Percentiles rank a stretch among this genome's conserved stretches.
Conservation (phyloP, 1,140 invertebrate species). For the Eciton burchellii region DNA sequence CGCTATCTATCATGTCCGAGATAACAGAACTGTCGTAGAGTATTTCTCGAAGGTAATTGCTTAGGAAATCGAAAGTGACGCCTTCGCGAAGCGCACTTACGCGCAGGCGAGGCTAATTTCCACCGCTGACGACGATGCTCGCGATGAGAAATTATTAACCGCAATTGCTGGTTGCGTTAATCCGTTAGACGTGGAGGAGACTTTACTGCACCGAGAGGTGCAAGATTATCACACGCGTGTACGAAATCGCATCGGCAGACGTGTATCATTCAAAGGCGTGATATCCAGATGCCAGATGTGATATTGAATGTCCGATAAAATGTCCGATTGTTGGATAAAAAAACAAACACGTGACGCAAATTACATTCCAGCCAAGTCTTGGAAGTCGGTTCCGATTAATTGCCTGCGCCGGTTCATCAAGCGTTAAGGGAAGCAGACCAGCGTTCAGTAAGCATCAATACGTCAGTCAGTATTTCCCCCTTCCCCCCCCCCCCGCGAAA, state of each 20-base stretch:
- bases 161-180: slow-evolving; percentile 5
- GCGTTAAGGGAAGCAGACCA: background rate
- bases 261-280: too few relatives aligned
- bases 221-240: too few relatives aligned
- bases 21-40: slow-evolving; percentile 73
- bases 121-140: background rate
- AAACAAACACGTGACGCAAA: too few relatives aligned
- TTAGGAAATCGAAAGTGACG: slow-evolving; percentile 69
- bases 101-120: slow-evolving; percentile 37
- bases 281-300: too few relatives aligned
- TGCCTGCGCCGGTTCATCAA: background rate
- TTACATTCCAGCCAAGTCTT: too few relatives aligned
- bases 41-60: slow-evolving; percentile 69
- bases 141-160: slow-evolving; percentile 29
- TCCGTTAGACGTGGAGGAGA: slow-evolving; percentile 12
- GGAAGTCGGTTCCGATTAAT: background rate
- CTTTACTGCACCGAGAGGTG: background rate
- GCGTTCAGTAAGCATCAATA: slow-evolving; percentile 3
- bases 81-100: slow-evolving; percentile 25
- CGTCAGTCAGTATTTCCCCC: background rate
- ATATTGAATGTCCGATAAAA: too few relatives aligned
- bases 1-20: slow-evolving; percentile 72
- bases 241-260: too few relatives aligned
- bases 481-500: too few relatives aligned
- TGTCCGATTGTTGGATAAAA: too few relatives aligned